Evolutionary conservation across 2,113 vertebrate genomes (phyloP), one percentile per base, ranked within the genome.

Genomic region (Gavialis gangeticus): DNA sequence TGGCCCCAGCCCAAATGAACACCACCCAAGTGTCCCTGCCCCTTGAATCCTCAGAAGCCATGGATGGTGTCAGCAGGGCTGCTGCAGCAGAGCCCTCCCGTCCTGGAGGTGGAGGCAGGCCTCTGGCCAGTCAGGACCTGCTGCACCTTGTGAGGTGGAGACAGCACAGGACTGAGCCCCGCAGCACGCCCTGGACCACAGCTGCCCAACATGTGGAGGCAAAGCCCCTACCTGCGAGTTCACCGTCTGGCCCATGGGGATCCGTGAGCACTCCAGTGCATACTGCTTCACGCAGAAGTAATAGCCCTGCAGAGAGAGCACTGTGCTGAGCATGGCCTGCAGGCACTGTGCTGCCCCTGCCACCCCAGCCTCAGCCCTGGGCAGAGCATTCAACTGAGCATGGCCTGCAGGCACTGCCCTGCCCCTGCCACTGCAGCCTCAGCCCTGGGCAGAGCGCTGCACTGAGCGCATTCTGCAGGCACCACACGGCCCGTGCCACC

Each of bases 221-320:
- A 71, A 19, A 93, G 75, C 78, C 88, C 69, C 94, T 99, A 99
- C 99, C 99, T 99, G 99, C 21, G 99, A 99, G 96, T 99, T 99
- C 95, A 99, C 99, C 1, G 99, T 98, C 97, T 99, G 99, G 79
- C 99, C 99, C 99, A 99, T 99, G 90, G 99, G 99, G 91, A 99
- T 99, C 76, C 99, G 98, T 1, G 99, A 99, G 97, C 99, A 99
- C 96, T 99, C 99, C 95, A 99, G 97, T 0, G 99, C 99, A 1
- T 99, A 99, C 96, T 99, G 99, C 98, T 99, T 99, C 97, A 99
- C 99, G 92, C 99, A 99, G 98, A 99, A 99, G 97, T 99, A 99
- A 97, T 98, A 99, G 59, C 99, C 99, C 99, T 99, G 96, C 17
- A 83, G 78, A 93, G 37, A 97, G 27, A 89, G 79, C 54, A 85